A percentile compares a stretch with the other conserved stretches of the same genome.
Conservation (phyloP, 1,140 invertebrate species). For the Coenobita brevimanus region DNA sequence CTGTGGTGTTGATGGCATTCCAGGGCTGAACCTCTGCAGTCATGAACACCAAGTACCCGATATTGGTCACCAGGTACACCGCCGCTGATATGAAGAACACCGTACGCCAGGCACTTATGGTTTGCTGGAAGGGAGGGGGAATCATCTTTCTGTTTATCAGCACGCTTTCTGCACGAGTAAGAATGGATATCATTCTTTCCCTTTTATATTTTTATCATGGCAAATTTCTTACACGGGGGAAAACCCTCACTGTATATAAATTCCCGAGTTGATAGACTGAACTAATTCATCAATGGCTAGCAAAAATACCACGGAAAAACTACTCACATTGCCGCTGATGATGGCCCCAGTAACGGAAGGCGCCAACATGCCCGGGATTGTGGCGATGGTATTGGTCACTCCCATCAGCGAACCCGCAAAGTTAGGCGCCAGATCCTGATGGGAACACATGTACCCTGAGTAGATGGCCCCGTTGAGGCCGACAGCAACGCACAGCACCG, state of each 20-base stretch:
- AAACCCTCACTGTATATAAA: no score
- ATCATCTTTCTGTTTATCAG: not conserved
- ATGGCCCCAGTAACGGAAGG: slow-evolving; percentile 52
- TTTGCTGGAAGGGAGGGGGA: slow-evolving; percentile 37
- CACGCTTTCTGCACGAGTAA: not conserved
- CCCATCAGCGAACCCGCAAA: slow-evolving; percentile 84
- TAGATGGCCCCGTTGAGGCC: slow-evolving; percentile 81
- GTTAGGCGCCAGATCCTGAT: slow-evolving; percentile 84
- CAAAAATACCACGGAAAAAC: no score
- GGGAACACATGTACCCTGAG: slow-evolving; percentile 75
- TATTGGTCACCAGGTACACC: slow-evolving; percentile 33
- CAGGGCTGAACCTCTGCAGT: slow-evolving; percentile 25
- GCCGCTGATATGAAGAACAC: slow-evolving; percentile 68
- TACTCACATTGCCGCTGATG: no score
- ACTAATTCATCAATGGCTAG: no score
- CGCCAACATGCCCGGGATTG: slow-evolving; percentile 72
- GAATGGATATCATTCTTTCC: not conserved
- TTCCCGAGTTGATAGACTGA: no score
- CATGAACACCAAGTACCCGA: slow-evolving; percentile 36
- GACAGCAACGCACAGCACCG: slow-evolving; percentile 82
- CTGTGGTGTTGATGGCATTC: slow-evolving; percentile 11
- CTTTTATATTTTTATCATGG: not conserved
- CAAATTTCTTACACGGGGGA: no score
- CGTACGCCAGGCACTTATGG: slow-evolving; percentile 68
- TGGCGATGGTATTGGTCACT: slow-evolving; percentile 78